Percentiles rank a stretch among this genome's conserved stretches.
Evolutionary conservation across 2,113 vertebrate genomes (phyloP).

Genomic region (Talpa occidentalis): DNA sequence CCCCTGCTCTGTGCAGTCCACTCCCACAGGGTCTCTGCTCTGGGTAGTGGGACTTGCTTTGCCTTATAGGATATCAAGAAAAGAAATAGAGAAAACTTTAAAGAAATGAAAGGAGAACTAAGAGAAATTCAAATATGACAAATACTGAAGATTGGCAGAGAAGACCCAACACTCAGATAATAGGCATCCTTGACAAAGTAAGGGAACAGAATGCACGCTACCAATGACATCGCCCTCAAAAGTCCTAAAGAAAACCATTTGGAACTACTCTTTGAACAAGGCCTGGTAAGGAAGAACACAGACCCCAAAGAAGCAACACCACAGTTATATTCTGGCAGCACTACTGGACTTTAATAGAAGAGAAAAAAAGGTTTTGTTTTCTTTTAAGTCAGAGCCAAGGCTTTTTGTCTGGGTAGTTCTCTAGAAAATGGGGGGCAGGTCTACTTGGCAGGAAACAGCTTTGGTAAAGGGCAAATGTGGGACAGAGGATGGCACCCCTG

Average conservation of each 20-base stretch:
- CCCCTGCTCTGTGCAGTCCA: rapidly evolving
- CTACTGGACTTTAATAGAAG: background rate
- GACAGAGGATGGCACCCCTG: rapidly evolving
- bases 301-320: background rate
- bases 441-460: background rate
- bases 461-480: background rate
- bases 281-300: background rate
- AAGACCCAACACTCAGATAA: background rate
- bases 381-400: background rate
- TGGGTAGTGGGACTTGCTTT: background rate
- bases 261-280: background rate
- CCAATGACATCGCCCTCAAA: background rate
- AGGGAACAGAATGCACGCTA: background rate
- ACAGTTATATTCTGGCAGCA: too few relatives aligned
- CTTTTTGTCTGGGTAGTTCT: background rate
- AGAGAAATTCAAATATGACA: background rate
- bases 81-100: background rate
- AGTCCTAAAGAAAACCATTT: background rate
- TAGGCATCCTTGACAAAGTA: background rate
- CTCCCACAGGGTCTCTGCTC: background rate
- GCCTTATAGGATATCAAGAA: background rate
- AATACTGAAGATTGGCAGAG: background rate
- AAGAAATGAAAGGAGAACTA: background rate
- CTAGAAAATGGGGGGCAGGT: background rate
- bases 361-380: background rate